A percentile compares a stretch with the other conserved stretches of the same genome.
phyloP scores from a whole-genome alignment of 2,113 vertebrate species.

The Dinomys branickii region DNA sequence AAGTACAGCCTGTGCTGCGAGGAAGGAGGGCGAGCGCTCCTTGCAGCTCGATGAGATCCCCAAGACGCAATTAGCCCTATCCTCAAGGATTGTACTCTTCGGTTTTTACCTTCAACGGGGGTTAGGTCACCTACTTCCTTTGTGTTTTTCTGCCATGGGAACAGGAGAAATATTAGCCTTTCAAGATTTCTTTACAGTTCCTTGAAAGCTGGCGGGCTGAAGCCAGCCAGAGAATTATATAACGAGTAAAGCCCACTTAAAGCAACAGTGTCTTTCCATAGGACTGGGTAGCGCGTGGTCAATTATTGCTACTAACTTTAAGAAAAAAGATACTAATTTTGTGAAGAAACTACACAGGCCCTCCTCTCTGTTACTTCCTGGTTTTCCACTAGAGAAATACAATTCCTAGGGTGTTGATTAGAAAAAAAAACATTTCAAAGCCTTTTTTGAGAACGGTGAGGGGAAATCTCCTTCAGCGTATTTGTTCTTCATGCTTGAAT shows the following conservation, averaged over 20 bases:
- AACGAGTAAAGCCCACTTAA: slow-evolving; percentile 62
- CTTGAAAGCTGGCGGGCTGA: slow-evolving; percentile 75
- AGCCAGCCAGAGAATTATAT: slow-evolving; percentile 71
- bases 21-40: background rate
- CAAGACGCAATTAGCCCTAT: rapidly evolving
- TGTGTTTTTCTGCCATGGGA: slow-evolving; percentile 60
- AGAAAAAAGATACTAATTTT: background rate
- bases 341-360: background rate
- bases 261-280: slow-evolving; percentile 53
- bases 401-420: background rate
- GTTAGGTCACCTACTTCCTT: slow-evolving; percentile 48
- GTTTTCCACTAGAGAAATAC: background rate
- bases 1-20: background rate
- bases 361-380: background rate
- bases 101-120: background rate
- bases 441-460: background rate
- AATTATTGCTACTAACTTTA: background rate
- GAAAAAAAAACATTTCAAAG: background rate
- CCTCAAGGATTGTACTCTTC: background rate
- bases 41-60: background rate
- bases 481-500: slow-evolving; percentile 8
- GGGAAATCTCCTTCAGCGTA: background rate
- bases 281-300: background rate
- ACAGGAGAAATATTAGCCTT: slow-evolving; percentile 70
- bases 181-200: slow-evolving; percentile 78